A percentile compares a stretch with the other conserved stretches of the same genome.
Evolutionary conservation across 2,888 invertebrate species (phyloP).

Genomic region (Rhogogaster chlorosoma): DNA sequence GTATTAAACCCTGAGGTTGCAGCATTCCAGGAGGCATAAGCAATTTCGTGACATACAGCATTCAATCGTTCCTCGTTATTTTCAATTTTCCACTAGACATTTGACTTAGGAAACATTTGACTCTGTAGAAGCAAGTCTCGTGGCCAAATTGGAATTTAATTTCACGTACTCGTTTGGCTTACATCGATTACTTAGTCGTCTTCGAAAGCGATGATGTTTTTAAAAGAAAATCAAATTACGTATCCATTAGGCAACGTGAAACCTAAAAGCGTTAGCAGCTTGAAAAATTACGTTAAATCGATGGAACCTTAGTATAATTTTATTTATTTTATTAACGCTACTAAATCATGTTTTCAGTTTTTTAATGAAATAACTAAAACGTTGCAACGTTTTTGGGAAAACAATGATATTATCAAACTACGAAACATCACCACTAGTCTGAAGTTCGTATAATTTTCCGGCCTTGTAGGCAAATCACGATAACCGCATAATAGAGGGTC

Average conservation of each 20-base stretch:
- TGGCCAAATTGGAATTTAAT: slow-evolving; percentile 19
- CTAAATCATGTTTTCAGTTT: background rate
- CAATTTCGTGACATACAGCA: background rate
- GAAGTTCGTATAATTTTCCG: background rate
- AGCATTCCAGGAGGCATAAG: background rate
- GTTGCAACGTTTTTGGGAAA: background rate
- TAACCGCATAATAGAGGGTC: background rate
- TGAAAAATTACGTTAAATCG: slow-evolving; percentile 44
- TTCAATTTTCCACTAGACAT: background rate
- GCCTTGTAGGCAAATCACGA: background rate
- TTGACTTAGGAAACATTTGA: background rate
- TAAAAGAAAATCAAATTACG: slow-evolving; percentile 27
- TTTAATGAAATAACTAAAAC: background rate
- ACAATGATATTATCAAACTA: background rate
- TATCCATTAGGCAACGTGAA: slow-evolving; percentile 35
- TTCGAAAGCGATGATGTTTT: slow-evolving; percentile 44
- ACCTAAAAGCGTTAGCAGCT: slow-evolving; percentile 39
- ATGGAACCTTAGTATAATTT: slow-evolving; percentile 24
- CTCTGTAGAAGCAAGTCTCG: background rate
- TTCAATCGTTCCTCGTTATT: background rate
- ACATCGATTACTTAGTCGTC: slow-evolving; percentile 31
- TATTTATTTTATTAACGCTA: slow-evolving; percentile 4
- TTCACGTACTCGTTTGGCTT: slow-evolving; percentile 1
- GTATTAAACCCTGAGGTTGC: background rate
- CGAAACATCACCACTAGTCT: background rate